A percentile compares a stretch with the other conserved stretches of the same genome.
Evolutionary conservation across 2,797 vertebrate species (phyloP).

Genomic region (Crenuchus spilurus): DNA sequence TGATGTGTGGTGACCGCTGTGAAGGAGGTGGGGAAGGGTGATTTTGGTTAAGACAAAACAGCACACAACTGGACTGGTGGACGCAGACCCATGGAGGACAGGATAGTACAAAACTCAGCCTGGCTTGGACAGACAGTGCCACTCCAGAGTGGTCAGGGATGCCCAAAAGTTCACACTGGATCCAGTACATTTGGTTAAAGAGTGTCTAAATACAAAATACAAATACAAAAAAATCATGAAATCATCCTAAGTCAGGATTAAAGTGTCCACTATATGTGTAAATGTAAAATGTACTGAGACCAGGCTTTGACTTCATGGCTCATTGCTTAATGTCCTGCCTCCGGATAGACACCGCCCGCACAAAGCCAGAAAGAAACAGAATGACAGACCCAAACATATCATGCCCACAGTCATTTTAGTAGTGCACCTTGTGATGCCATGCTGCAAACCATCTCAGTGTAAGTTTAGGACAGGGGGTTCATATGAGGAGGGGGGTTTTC

Average conservation of each 20-base stretch:
- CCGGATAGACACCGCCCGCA: conserved; percentile 72
- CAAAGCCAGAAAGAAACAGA: conserved; percentile 62
- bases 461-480: conserved; percentile 36
- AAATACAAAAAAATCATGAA: too few relatives aligned
- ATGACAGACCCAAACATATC: conserved; percentile 78
- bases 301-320: neutral
- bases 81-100: conserved; percentile 74
- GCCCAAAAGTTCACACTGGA: neutral
- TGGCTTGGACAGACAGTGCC: conserved; percentile 66
- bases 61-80: conserved; percentile 72
- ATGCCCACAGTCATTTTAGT: conserved; percentile 76
- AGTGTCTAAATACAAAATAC: too few relatives aligned
- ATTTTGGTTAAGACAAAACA: conserved; percentile 76
- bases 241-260: too few relatives aligned
- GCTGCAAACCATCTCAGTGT: conserved; percentile 73
- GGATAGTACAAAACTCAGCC: conserved; percentile 61
- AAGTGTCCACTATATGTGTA: neutral
- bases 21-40: conserved; percentile 71
- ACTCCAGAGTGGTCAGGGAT: conserved; percentile 53
- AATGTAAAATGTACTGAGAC: neutral
- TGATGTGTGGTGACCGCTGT: conserved; percentile 76
- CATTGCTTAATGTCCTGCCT: neutral
- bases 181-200: too few relatives aligned
- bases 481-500: conserved; percentile 51
- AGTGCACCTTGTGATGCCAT: conserved; percentile 81